phyloP scores from a whole-genome alignment of 1,140 invertebrate species.

The Cotesia typhae region DNA sequence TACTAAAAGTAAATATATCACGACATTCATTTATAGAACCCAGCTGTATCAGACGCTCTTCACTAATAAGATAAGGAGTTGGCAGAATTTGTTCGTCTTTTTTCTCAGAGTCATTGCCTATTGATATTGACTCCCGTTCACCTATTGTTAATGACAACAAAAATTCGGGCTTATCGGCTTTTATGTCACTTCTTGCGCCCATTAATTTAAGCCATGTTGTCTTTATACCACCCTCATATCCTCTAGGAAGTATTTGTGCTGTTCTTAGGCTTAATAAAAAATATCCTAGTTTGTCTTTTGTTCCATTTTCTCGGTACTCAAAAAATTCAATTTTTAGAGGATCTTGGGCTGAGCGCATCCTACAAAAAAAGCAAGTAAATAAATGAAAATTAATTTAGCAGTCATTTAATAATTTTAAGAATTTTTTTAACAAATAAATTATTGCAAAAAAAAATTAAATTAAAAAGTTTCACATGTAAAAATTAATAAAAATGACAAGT shows the following conservation, averaged over 20 bases:
- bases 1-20: conserved; percentile 55
- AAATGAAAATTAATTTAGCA: not conserved
- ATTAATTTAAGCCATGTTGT: conserved; percentile 64
- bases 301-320: conserved; percentile 55
- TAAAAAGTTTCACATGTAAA: too few relatives aligned
- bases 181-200: conserved; percentile 62
- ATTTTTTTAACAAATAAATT: too few relatives aligned
- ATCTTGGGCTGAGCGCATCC: conserved; percentile 63
- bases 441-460: too few relatives aligned
- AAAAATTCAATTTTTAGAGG: conserved; percentile 67
- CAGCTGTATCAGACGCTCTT: conserved; percentile 60
- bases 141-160: conserved; percentile 63
- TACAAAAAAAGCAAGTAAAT: conserved; percentile 38
- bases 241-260: conserved; percentile 61
- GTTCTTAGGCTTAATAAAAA: conserved; percentile 62
- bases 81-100: conserved; percentile 11
- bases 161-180: conserved; percentile 62
- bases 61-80: conserved; percentile 48
- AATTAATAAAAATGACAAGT: too few relatives aligned
- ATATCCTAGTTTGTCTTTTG: conserved; percentile 65
- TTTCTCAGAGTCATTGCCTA: not conserved
- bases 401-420: too few relatives aligned
- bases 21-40: conserved; percentile 51
- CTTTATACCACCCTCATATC: conserved; percentile 45
- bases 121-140: conserved; percentile 46